Conservation (phyloP, 2,797 vertebrate genomes). For the Melanogrammus aeglefinus region DNA sequence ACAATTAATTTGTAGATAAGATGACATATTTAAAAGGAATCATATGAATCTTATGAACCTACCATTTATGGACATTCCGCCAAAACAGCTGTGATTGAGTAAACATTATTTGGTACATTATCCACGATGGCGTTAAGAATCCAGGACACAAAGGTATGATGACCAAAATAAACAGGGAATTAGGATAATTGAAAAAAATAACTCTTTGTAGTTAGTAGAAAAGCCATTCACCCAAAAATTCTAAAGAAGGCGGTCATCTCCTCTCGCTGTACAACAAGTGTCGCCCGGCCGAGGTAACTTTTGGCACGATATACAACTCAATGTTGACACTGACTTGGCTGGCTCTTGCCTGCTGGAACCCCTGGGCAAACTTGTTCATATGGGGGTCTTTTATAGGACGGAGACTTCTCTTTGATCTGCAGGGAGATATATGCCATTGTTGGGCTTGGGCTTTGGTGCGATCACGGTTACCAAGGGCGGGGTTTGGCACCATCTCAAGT, state of each 20-base stretch:
- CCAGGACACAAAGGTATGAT: not conserved
- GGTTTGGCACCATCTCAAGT: slow-evolving; percentile 69
- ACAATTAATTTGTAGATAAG: not conserved
- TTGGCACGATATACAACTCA: slow-evolving; percentile 36
- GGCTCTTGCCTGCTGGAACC: slow-evolving; percentile 64
- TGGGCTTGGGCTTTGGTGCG: slow-evolving; percentile 51
- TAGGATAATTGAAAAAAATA: not conserved
- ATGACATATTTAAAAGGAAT: not conserved
- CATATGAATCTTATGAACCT: not conserved
- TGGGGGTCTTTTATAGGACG: slow-evolving; percentile 72
- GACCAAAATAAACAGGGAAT: not conserved
- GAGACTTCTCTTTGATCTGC: slow-evolving; percentile 68
- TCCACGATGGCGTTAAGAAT: not conserved
- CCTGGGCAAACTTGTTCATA: slow-evolving; percentile 62
- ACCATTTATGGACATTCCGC: not conserved
- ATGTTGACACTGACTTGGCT: slow-evolving; percentile 36
- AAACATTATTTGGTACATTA: not conserved
- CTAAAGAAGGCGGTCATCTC: slow-evolving; percentile 92
- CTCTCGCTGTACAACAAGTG: slow-evolving; percentile 81
- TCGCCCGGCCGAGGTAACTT: slow-evolving; percentile 59
- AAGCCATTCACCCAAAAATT: slow-evolving; percentile 82
- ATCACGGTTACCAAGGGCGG: slow-evolving; percentile 73
- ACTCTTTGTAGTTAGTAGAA: not conserved
- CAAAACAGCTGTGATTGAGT: not conserved
- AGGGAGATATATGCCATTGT: slow-evolving; percentile 58